Percentiles rank a stretch among this genome's conserved stretches.
phyloP scores from a whole-genome alignment of 2,113 vertebrate species.

The Clarias batrachus region DNA sequence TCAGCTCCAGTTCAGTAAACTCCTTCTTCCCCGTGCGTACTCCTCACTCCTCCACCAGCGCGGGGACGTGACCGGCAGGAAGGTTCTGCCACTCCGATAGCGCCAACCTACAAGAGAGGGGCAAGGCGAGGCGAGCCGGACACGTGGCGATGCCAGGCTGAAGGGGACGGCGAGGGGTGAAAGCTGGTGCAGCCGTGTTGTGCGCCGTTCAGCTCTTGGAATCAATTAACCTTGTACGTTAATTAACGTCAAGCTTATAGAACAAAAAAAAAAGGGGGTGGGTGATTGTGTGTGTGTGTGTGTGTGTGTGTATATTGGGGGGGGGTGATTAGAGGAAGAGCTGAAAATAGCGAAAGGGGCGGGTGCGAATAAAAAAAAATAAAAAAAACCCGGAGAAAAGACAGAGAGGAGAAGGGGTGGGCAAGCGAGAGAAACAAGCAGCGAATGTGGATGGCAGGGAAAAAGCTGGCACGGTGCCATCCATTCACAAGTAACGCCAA shows the following conservation, averaged over 20 bases:
- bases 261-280: constrained; percentile 73
- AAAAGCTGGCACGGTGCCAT: constrained; percentile 98
- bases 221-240: constrained; percentile 95
- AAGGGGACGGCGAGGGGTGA: constrained; percentile 54
- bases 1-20: constrained; percentile 71
- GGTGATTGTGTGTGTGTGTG: constrained; percentile 64
- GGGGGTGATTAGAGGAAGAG: constrained; percentile 50
- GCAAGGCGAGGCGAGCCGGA: constrained; percentile 59
- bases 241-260: constrained; percentile 95
- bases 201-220: constrained; percentile 90
- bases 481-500: constrained; percentile 97
- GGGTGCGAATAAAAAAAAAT: constrained; percentile 60
- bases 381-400: constrained; percentile 66
- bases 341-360: constrained; percentile 66
- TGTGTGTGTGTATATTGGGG: constrained; percentile 54
- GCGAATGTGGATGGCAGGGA: constrained; percentile 95
- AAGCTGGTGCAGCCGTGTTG: constrained; percentile 69
- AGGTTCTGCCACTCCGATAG: constrained; percentile 63
- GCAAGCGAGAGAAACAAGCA: constrained; percentile 86
- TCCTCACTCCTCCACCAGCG: constrained; percentile 45
- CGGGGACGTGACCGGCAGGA: constrained; percentile 61
- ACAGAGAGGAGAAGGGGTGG: constrained; percentile 81
- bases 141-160: constrained; percentile 50
- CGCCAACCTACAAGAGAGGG: constrained; percentile 57
- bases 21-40: constrained; percentile 54